Percentiles rank a stretch among this genome's conserved stretches.
Conservation (phyloP, 2,797 vertebrate genomes). For the Crenichthys baileyi region DNA sequence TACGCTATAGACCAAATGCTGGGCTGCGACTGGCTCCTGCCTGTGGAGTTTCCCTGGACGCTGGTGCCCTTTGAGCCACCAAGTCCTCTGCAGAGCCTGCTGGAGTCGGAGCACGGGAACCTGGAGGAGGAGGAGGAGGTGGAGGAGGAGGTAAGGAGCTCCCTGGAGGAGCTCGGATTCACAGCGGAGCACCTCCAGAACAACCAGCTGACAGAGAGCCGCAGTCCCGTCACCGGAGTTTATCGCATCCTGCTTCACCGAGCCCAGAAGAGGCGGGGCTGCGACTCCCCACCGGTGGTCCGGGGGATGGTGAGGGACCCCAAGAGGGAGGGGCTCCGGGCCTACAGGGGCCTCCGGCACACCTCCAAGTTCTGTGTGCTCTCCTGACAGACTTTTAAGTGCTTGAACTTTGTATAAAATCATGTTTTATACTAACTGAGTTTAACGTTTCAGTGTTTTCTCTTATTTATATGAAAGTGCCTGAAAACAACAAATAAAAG, state of each 20-base stretch:
- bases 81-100: constrained; percentile 78
- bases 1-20: constrained; percentile 88
- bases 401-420: neutral
- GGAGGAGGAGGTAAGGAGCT: constrained; percentile 82
- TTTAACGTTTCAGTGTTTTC: neutral
- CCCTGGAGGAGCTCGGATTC: constrained; percentile 87
- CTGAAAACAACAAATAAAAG: neutral
- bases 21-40: constrained; percentile 91
- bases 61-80: constrained; percentile 75
- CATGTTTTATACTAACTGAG: neutral
- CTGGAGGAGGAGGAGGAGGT: constrained; percentile 76
- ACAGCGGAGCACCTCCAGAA: constrained; percentile 84
- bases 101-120: constrained; percentile 51
- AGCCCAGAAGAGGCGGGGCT: constrained; percentile 84
- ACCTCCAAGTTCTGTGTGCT: constrained; percentile 90
- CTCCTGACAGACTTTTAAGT: constrained; percentile 43
- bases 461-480: neutral
- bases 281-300: constrained; percentile 82
- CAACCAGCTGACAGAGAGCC: constrained; percentile 79
- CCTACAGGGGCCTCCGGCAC: constrained; percentile 85
- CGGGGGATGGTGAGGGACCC: constrained; percentile 83
- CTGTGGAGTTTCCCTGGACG: constrained; percentile 85
- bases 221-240: constrained; percentile 86
- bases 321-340: constrained; percentile 81
- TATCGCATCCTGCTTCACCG: constrained; percentile 90